Evolutionary conservation across 2,888 invertebrate genomes (phyloP), one percentile per base, ranked within the genome.

Genomic region (Mythimna impura): DNA sequence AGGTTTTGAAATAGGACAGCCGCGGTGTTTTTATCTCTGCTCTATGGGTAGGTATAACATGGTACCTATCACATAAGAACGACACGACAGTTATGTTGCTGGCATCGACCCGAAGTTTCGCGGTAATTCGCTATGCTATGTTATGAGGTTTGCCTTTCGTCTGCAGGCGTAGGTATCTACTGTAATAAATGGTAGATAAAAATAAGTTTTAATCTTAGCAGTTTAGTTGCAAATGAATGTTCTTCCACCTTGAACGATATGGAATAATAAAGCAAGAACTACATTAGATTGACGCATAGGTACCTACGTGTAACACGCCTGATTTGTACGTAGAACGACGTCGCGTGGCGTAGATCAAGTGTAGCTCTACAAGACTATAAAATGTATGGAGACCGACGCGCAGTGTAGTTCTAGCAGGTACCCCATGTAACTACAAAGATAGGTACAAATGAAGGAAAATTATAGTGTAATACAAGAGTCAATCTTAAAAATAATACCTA

Each of bases 31-130:
- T 14, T 57, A 3, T 17, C 2, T 30, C 17, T 30, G 17, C 8
- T 17, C 17, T 17, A 3, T 17, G 57, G 17, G 50, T 47, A 47
- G 5, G 5, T 14, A 55, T 57, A 30, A 3, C 30, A 57, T 8
- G 14, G 17, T 17, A 30, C 1, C 58, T 25, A 60, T 43, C 47
- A 52, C 25, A 66, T 40, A 17, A 55, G 71, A 81, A 58, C 34
- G 57, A 71, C 74, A 58, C 34, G 57, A 71, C 81, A 72, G 81
- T 72, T 78, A 78, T 60, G 36, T 73, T 57, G 66, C 58, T 74
- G 81, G 74, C 81, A 81, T 78, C 71, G 74, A 81, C 81, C 81
- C 25, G 62, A 62, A 60, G 60, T 62, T 73, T 73, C 68, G 67
- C 69, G 63, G 63, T 63, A 80, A 70, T 81, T 81, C 78, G 80